These are phyloP conservation scores for Meteorus colon DNA, from an alignment of 2,888 invertebrate genomes.

Conservation along the genomic window DNA sequence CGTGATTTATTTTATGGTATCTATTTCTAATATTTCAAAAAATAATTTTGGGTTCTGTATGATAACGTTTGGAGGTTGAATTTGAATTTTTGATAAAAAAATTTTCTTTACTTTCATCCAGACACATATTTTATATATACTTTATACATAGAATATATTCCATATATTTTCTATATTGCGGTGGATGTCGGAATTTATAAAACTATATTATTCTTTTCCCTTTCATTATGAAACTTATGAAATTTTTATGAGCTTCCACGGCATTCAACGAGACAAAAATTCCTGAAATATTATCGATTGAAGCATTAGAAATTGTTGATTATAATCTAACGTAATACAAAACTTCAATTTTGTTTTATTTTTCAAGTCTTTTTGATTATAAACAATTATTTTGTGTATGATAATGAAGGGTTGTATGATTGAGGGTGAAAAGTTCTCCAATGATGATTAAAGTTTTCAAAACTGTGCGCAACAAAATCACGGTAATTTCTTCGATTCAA, in stretches of 20 bases:
- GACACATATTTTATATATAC: neutral
- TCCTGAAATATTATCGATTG: no score
- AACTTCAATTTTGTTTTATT: no score
- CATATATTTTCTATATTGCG: neutral
- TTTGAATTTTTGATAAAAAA: slow-evolving; percentile 5
- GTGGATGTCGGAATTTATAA: neutral
- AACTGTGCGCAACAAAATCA: no score
- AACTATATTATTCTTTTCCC: neutral
- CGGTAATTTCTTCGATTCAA: no score
- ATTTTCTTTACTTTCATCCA: neutral
- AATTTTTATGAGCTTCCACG: neutral
- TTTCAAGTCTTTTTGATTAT: no score
- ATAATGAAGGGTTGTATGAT: no score
- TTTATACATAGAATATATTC: neutral
- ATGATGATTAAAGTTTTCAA: no score
- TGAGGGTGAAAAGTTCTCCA: no score
- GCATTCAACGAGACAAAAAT: neutral
- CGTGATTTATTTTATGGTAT: neutral
- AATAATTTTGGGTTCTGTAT: neutral
- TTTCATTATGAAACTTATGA: no score
- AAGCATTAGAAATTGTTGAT: no score
- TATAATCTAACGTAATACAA: no score
- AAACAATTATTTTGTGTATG: no score
- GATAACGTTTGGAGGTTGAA: neutral
- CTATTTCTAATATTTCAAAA: neutral